Evolutionary conservation across 2,888 invertebrate genomes (phyloP).

Genomic region (Ferdinandea cuprea): DNA sequence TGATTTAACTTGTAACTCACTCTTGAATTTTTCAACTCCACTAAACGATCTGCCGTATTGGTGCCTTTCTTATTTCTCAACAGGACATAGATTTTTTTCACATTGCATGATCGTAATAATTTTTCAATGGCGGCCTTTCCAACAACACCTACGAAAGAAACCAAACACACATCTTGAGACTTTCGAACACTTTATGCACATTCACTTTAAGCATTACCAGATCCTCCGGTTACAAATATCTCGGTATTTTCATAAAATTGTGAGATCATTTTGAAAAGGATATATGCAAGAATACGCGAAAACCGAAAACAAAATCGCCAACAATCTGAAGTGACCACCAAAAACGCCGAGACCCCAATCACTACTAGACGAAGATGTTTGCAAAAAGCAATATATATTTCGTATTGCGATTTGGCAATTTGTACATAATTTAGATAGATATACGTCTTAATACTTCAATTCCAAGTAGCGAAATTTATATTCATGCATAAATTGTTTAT

Average conservation of each 20-base stretch:
- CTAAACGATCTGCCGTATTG: constrained; percentile 86
- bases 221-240: neutral
- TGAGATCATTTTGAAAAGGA: neutral
- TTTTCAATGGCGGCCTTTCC: constrained; percentile 96
- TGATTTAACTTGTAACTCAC: constrained; percentile 64
- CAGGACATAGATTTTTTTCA: constrained; percentile 90
- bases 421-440: no score
- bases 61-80: constrained; percentile 89
- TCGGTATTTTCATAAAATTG: neutral
- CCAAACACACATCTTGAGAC: no score
- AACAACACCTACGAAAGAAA: constrained; percentile 87
- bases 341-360: neutral
- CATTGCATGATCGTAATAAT: constrained; percentile 90
- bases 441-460: no score
- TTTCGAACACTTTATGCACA: neutral
- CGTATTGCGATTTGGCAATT: no score
- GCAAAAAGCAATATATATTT: no score
- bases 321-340: no score
- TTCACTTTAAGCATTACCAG: neutral
- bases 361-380: no score
- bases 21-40: constrained; percentile 83
- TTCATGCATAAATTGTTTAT: no score
- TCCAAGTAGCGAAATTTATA: no score
- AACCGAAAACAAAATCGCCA: neutral
- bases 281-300: neutral